phyloP scores from a whole-genome alignment of 2,888 invertebrate species.

The Troides oblongomaculatus region DNA sequence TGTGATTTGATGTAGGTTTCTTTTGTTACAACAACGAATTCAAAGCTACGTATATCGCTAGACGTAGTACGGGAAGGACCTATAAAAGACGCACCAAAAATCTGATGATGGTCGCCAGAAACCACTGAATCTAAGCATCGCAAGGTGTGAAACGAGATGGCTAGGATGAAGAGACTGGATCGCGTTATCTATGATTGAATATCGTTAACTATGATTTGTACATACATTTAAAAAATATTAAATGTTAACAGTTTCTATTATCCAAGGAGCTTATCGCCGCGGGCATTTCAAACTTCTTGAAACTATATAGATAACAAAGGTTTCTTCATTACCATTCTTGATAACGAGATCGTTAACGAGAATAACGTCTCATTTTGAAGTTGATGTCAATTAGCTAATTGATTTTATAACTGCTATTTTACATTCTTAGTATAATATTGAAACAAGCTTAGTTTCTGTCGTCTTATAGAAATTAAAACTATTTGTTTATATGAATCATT shows the following conservation, averaged over 20 bases:
- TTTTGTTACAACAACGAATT: too few species aligned
- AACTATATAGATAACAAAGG: constrained; percentile 1
- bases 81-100: too few species aligned
- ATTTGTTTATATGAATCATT: background rate
- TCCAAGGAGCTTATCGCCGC: background rate
- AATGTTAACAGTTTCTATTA: background rate
- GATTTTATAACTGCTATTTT: background rate
- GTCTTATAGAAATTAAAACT: background rate
- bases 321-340: background rate
- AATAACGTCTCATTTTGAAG: background rate
- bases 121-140: too few species aligned
- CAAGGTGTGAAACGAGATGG: too few species aligned
- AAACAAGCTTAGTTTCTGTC: background rate
- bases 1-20: too few species aligned
- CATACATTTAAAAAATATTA: background rate
- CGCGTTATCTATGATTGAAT: too few species aligned
- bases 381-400: constrained; percentile 1
- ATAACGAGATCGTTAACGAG: background rate
- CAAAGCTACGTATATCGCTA: too few species aligned
- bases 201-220: background rate
- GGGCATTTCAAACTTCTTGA: background rate
- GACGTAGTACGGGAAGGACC: too few species aligned
- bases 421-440: background rate
- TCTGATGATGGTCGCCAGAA: too few species aligned
- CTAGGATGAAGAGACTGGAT: too few species aligned